Percentiles rank a stretch among this genome's conserved stretches.
Conservation (phyloP, 2,797 vertebrate genomes). For the Danio jaintianensis region DNA sequence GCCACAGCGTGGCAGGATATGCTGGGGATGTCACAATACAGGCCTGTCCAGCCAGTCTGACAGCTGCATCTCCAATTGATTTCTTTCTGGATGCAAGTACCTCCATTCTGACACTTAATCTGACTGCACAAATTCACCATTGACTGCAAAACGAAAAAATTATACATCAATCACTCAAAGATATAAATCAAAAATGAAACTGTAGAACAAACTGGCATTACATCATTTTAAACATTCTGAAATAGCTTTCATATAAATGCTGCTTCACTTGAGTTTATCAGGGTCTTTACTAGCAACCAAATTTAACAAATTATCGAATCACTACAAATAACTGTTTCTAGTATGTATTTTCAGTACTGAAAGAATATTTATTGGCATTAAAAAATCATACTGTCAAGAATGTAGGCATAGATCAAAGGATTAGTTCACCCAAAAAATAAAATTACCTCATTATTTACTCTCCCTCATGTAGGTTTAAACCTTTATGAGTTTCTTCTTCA, state of each 20-base stretch:
- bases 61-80: constrained; percentile 86
- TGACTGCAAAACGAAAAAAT: constrained; percentile 71
- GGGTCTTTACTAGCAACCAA: not conserved
- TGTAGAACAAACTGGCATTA: too few relatives aligned
- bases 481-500: too few relatives aligned
- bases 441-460: too few relatives aligned
- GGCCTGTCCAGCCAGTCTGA: constrained; percentile 83
- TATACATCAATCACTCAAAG: too few relatives aligned
- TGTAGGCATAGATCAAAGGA: not conserved
- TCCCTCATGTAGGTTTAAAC: too few relatives aligned
- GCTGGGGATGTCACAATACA: constrained; percentile 90
- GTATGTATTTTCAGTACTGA: not conserved
- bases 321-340: not conserved
- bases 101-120: constrained; percentile 87
- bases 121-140: constrained; percentile 86
- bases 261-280: too few relatives aligned
- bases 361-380: not conserved
- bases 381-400: not conserved
- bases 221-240: not conserved
- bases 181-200: too few relatives aligned
- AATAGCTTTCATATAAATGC: too few relatives aligned
- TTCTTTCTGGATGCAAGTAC: constrained; percentile 84
- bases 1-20: constrained; percentile 87
- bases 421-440: too few relatives aligned
- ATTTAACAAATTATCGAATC: not conserved